phyloP scores from a whole-genome alignment of 2,888 invertebrate genomes.

The Barypeithes pellucidus region DNA sequence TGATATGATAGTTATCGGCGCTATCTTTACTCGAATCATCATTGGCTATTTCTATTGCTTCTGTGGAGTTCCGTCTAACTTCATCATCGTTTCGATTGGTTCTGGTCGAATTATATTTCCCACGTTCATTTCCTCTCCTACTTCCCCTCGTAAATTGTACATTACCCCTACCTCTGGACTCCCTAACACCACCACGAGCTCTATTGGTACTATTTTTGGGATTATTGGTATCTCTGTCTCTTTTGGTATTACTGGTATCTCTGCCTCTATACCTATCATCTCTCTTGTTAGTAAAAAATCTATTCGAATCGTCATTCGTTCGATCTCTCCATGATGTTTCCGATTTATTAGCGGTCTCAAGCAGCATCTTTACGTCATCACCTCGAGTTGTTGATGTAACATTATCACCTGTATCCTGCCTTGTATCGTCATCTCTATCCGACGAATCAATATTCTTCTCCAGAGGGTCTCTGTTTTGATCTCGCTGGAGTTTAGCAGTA shows the following conservation, averaged over 20 bases:
- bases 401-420: not conserved
- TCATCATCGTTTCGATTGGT: not conserved
- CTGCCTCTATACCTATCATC: not conserved
- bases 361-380: not conserved
- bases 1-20: conserved; percentile 6
- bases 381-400: not conserved
- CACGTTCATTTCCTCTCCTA: not conserved
- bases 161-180: not conserved
- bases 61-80: not conserved
- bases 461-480: not conserved
- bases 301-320: not conserved
- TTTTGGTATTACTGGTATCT: not conserved
- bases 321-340: not conserved
- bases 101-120: not conserved
- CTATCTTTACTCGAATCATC: conserved; percentile 22
- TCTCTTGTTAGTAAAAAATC: not conserved
- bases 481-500: not conserved
- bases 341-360: not conserved
- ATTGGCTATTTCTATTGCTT: not conserved
- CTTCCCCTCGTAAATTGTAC: not conserved
- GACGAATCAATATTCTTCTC: not conserved
- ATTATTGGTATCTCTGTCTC: no score
- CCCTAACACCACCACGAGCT: not conserved
- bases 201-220: no score
- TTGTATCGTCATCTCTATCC: not conserved